These are phyloP conservation scores for Ariopsis seemanni DNA, from an alignment of 2,113 vertebrate species.

Conservation along the genomic window DNA sequence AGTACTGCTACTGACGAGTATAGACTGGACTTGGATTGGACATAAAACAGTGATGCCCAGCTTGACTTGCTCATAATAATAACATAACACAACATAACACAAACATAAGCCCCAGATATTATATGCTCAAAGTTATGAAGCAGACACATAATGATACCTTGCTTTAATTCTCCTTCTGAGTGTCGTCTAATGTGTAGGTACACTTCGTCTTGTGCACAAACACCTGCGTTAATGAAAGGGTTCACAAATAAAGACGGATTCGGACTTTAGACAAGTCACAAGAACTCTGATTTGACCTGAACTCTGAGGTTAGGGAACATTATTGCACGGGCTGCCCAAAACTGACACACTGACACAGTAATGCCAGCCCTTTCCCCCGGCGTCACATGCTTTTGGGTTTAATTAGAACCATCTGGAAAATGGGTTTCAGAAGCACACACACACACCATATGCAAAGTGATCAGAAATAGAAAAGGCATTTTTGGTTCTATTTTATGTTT, in stretches of 20 bases:
- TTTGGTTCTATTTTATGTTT: not conserved
- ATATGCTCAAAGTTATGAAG: slow-evolving; percentile 3
- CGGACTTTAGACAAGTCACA: slow-evolving; percentile 46
- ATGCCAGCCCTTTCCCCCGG: slow-evolving; percentile 54
- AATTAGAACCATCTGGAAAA: slow-evolving; percentile 34
- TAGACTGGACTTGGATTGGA: not conserved
- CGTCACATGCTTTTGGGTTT: slow-evolving; percentile 24
- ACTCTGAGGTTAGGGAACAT: slow-evolving; percentile 60
- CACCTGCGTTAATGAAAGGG: not conserved
- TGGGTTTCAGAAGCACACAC: not conserved
- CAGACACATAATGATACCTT: slow-evolving; percentile 10
- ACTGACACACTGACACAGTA: slow-evolving; percentile 24
- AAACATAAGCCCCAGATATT: not conserved
- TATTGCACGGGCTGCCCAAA: slow-evolving; percentile 63
- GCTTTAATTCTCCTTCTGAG: not conserved
- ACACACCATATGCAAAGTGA: not conserved
- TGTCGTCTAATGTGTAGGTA: slow-evolving; percentile 2
- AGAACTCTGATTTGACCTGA: slow-evolving; percentile 39
- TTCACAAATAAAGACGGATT: not conserved
- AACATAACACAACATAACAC: not conserved
- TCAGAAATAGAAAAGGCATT: slow-evolving; percentile 16
- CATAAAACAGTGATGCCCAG: not conserved
- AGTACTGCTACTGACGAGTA: not conserved
- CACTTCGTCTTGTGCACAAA: slow-evolving; percentile 17
- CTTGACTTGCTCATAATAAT: slow-evolving; percentile 14